Conservation (phyloP, 2,113 vertebrate species). For the Prunella fulvescens region DNA sequence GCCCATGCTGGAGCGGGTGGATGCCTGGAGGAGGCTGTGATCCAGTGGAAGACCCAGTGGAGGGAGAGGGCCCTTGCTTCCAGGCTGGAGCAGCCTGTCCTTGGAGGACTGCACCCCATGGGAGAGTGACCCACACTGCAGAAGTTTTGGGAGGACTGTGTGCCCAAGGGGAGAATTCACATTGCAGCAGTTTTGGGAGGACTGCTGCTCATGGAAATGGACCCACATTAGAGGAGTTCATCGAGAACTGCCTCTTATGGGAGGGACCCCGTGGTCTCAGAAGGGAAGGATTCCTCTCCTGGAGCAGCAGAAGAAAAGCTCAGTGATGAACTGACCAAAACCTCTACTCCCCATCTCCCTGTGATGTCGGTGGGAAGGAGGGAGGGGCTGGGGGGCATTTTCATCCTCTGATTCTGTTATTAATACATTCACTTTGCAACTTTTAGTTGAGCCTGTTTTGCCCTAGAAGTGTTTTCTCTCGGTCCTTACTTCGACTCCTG, state of each 20-base stretch:
- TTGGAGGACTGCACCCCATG: background rate
- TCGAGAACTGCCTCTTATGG: accelerated
- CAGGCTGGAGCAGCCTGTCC: background rate
- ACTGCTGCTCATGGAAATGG: background rate
- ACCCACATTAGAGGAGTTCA: background rate
- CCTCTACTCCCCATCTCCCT: accelerated
- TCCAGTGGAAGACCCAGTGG: accelerated
- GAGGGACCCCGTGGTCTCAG: accelerated
- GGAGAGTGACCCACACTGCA: accelerated
- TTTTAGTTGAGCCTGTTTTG: background rate
- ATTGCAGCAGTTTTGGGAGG: too few relatives aligned
- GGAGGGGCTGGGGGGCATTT: background rate
- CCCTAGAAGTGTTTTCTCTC: background rate
- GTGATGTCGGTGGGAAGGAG: background rate
- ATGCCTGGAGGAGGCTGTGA: background rate
- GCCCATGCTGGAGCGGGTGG: accelerated
- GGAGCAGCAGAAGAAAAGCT: background rate
- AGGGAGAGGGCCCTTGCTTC: background rate
- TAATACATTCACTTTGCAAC: background rate
- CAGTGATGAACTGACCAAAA: background rate
- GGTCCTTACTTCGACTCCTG: background rate
- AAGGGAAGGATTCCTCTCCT: background rate
- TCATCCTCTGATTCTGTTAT: background rate
- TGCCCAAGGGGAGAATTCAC: accelerated
- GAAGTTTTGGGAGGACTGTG: background rate